Base-by-base conservation (phyloP, 2,113 vertebrate species). In the Clarias magur region DNA sequence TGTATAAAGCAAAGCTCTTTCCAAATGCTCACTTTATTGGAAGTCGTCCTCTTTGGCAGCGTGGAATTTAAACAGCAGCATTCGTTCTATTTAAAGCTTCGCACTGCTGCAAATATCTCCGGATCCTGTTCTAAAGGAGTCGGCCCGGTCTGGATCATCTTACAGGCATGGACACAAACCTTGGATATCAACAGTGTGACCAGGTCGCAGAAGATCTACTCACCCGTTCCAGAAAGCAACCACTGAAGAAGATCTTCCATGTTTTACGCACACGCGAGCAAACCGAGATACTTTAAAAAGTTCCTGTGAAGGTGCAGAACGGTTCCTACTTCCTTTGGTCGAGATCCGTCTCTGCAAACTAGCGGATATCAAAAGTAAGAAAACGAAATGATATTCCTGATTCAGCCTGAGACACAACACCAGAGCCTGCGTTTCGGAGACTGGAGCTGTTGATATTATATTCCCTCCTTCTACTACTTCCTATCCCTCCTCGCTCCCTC, bases 401-500 rank as follows among this genome's bases (percentile, higher is more conserved):
- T 30, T n/a, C 54, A 88, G 82, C 79, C 80, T 80, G 86, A 85
- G 88, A 90, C 81, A 88, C 88, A 88, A 90, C 87, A 79, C 83
- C 4, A 53, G 85, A 92, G 91, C 88, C 86, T 91, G 91, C 87
- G 90, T 94, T 94, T 94, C 92, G 94, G 94, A 79, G 92, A 93
- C 89, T 89, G 62, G 90, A 92, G 91, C 91, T 92, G 93, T 92
- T 93, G 92, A 93, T 92, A 93, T 92, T 93, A 91, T 90, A 91
- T 90, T 90, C 90, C 89, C 27, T 34, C 76, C 85, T 56, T 68
- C 59, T 65, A 60, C 63, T 17, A 65, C 91, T 89, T 88, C 15
- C 91, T 84, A 90, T 59, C 89, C 30, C 70, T n/a, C n/a, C n/a
- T n/a, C n/a, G n/a, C n/a, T n/a, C n/a, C n/a, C n/a, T n/a, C n/a